Evolutionary conservation across 2,888 invertebrate genomes (phyloP).

Genomic region (Caenorhabditis sinica): DNA sequence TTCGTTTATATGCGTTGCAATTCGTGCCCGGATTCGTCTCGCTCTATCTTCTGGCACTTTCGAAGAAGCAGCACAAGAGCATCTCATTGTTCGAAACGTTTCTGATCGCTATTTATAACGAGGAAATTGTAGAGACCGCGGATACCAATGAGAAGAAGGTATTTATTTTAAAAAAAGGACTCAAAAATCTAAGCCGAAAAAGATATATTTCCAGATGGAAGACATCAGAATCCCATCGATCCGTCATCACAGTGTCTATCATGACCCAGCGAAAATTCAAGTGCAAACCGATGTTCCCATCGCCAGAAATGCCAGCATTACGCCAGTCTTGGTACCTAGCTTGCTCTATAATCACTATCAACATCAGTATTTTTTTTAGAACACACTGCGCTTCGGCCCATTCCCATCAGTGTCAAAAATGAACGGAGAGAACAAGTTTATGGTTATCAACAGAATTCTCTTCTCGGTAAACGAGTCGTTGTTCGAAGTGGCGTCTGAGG

Average conservation of each 20-base stretch:
- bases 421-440: slow-evolving; percentile 92
- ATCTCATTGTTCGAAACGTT: slow-evolving; percentile 81
- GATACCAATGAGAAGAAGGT: slow-evolving; percentile 75
- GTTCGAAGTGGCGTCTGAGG: slow-evolving; percentile 68
- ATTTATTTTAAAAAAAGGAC: too few species aligned
- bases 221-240: slow-evolving; percentile 93
- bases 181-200: neutral
- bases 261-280: slow-evolving; percentile 91
- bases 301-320: slow-evolving; percentile 54
- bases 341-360: too few species aligned
- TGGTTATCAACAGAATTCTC: slow-evolving; percentile 92
- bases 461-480: slow-evolving; percentile 87
- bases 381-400: slow-evolving; percentile 91
- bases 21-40: slow-evolving; percentile 78
- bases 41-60: slow-evolving; percentile 75
- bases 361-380: slow-evolving; percentile 26
- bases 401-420: slow-evolving; percentile 92
- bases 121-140: slow-evolving; percentile 81
- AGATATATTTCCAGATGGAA: slow-evolving; percentile 85
- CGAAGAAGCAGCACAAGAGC: slow-evolving; percentile 78
- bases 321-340: slow-evolving; percentile 66
- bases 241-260: slow-evolving; percentile 94
- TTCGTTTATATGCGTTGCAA: slow-evolving; percentile 80
- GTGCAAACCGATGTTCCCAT: slow-evolving; percentile 69
- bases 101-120: slow-evolving; percentile 83